Percentiles rank a stretch among this genome's conserved stretches.
Evolutionary conservation across 2,888 invertebrate species (phyloP).

Genomic region (Agrotis exclamationis): DNA sequence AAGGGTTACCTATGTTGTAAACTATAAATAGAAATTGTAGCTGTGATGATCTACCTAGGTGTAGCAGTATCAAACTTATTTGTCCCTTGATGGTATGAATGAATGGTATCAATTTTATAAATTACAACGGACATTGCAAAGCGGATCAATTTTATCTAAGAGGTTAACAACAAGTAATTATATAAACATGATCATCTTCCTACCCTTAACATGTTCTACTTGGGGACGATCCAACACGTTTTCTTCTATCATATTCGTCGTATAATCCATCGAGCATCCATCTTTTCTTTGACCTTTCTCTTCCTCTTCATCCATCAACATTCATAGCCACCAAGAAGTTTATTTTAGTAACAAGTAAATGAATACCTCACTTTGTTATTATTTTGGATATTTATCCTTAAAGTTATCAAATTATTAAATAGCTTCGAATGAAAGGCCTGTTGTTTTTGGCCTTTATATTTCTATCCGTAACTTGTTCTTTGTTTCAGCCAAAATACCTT

Average conservation of each 20-base stretch:
- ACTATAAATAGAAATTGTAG: neutral
- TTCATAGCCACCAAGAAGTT: no score
- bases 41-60: neutral
- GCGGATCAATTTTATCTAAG: neutral
- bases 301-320: no score
- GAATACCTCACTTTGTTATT: constrained; percentile 3
- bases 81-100: no score
- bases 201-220: no score
- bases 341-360: constrained; percentile 3
- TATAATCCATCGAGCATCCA: no score
- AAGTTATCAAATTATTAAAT: constrained; percentile 18
- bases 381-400: constrained; percentile 1
- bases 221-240: no score
- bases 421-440: neutral
- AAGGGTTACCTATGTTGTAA: neutral
- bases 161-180: constrained; percentile 3
- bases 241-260: no score
- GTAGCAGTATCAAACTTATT: neutral
- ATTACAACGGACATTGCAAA: neutral
- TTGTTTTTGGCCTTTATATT: constrained; percentile 4
- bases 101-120: neutral
- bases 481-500: neutral
- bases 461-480: neutral
- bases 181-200: no score
- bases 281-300: no score